Evolutionary conservation across 2,113 vertebrate genomes (phyloP).

Genomic region (Guaruba guarouba): DNA sequence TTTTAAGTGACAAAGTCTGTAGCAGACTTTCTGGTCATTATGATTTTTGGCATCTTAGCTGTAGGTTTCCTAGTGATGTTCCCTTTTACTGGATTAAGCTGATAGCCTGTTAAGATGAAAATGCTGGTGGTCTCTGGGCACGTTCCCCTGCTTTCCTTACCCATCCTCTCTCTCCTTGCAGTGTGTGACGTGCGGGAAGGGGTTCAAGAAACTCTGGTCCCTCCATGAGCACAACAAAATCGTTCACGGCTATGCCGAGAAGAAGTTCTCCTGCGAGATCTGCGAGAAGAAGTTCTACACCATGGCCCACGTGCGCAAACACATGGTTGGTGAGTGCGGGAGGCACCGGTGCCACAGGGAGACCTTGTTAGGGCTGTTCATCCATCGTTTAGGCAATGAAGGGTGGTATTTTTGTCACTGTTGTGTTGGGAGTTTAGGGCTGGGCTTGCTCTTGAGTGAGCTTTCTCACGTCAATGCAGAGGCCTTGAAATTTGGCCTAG

Average conservation of each 20-base stretch:
- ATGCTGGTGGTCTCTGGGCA: not conserved
- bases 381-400: not conserved
- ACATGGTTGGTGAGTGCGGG: slow-evolving; percentile 93
- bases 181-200: slow-evolving; percentile 93
- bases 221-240: slow-evolving; percentile 99
- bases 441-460: not conserved
- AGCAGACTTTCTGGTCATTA: not conserved
- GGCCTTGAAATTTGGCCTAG: not conserved
- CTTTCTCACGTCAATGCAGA: rapidly evolving
- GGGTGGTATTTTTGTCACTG: not conserved
- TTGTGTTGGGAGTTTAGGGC: not conserved
- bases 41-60: rapidly evolving
- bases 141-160: not conserved
- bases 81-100: not conserved
- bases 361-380: not conserved
- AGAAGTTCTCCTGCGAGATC: slow-evolving; percentile 98
- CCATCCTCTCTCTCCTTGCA: slow-evolving; percentile 46
- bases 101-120: not conserved
- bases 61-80: not conserved
- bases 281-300: slow-evolving; percentile 99
- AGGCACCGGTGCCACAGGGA: rapidly evolving
- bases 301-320: slow-evolving; percentile 97
- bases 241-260: slow-evolving; percentile 97
- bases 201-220: slow-evolving; percentile 99
- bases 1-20: not conserved